phyloP scores from a whole-genome alignment of 2,888 invertebrate species.

The Leptinotarsa peninsularis region DNA sequence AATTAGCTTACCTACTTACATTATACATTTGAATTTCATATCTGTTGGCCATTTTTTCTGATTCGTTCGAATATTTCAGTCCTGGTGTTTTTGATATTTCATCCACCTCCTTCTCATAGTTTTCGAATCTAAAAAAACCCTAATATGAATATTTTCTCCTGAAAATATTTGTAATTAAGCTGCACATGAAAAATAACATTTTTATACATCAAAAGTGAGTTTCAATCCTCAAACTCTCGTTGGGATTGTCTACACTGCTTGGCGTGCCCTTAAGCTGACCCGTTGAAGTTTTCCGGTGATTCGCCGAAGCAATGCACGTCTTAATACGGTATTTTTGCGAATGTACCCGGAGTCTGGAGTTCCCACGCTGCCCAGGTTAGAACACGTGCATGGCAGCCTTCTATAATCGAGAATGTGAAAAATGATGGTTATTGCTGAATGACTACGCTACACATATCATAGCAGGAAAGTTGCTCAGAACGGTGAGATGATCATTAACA shows the following conservation, averaged over 20 bases:
- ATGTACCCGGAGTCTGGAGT: conserved; percentile 44
- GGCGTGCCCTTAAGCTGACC: not conserved
- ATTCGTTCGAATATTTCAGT: too few species aligned
- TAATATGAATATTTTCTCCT: too few species aligned
- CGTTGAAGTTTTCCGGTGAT: conserved; percentile 31
- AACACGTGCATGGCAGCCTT: conserved; percentile 57
- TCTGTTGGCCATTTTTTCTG: too few species aligned
- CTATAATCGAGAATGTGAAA: conserved; percentile 57
- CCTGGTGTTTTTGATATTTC: too few species aligned
- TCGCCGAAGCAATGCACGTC: conserved; percentile 50
- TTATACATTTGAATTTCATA: too few species aligned
- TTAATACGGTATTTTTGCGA: conserved; percentile 54
- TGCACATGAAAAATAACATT: too few species aligned
- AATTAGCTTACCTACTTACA: too few species aligned
- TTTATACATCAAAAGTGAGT: too few species aligned
- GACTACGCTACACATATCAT: conserved; percentile 14
- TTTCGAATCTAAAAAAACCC: too few species aligned
- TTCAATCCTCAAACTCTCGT: too few species aligned
- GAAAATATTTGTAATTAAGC: too few species aligned
- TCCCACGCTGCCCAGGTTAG: conserved; percentile 56
- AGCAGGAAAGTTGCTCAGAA: conserved; percentile 16
- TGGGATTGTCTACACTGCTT: not conserved
- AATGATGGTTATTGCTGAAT: conserved; percentile 38
- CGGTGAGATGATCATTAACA: conserved; percentile 19
- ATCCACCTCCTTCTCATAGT: too few species aligned